These are phyloP conservation scores for Sinodicranocentrus sp. DNA, from an alignment of 2,888 invertebrate species.

Conservation along the genomic window DNA sequence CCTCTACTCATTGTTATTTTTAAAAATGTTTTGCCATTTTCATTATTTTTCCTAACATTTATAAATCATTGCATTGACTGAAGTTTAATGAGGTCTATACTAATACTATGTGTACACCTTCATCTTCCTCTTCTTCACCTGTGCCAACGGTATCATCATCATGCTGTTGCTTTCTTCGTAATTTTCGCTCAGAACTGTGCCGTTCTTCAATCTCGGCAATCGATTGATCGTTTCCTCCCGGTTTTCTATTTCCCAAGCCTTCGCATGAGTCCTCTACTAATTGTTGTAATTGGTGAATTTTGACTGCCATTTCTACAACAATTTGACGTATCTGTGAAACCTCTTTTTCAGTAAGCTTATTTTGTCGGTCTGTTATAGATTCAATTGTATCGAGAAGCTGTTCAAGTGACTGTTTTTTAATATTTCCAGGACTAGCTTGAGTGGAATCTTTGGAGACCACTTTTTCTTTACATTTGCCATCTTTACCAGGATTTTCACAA, in stretches of 20 bases:
- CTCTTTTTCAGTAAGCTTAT: background rate
- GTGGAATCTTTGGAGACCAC: background rate
- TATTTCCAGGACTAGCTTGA: background rate
- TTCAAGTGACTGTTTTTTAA: background rate
- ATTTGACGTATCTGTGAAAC: conserved; percentile 9
- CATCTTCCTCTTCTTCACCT: background rate
- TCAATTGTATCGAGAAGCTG: background rate
- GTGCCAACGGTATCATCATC: background rate
- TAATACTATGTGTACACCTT: background rate
- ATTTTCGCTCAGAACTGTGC: conserved; percentile 21
- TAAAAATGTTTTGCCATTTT: too few species aligned
- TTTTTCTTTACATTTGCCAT: conserved; percentile 12
- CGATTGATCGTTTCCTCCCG: background rate
- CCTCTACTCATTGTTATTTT: too few species aligned
- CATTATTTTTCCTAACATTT: too few species aligned
- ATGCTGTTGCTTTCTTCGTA: background rate
- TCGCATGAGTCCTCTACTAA: background rate
- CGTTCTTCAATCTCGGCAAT: conserved; percentile 33
- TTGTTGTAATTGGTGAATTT: conserved; percentile 24
- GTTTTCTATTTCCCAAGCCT: background rate
- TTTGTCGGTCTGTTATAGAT: background rate
- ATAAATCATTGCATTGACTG: too few species aligned
- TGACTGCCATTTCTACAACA: background rate
- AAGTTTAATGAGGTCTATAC: background rate
- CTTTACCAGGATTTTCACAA: conserved; percentile 24